Conservation (phyloP, 2,797 vertebrate species). For the Lycodopsis pacificus region DNA sequence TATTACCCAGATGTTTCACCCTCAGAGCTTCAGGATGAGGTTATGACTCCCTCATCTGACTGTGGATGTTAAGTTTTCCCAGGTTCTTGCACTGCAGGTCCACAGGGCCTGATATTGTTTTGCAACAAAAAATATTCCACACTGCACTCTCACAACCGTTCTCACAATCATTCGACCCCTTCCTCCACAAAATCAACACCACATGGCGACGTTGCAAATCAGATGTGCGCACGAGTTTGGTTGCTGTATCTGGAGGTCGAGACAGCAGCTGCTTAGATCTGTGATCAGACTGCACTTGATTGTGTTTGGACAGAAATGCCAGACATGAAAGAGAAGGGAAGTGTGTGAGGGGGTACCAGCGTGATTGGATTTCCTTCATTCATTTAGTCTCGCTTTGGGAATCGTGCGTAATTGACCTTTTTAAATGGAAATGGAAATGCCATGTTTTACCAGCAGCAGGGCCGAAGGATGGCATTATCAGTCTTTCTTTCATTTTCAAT, state of each 20-base stretch:
- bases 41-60: conserved; percentile 10
- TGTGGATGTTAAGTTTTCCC: neutral
- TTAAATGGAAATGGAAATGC: neutral
- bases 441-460: neutral
- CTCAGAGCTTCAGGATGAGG: conserved; percentile 34
- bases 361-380: conserved; percentile 51
- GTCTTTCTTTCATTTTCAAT: neutral
- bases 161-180: conserved; percentile 23
- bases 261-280: conserved; percentile 53
- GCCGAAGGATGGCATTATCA: neutral
- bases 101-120: conserved; percentile 20
- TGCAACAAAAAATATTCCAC: conserved; percentile 26
- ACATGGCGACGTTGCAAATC: conserved; percentile 47
- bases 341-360: neutral
- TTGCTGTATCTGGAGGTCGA: conserved; percentile 40
- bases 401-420: conserved; percentile 1
- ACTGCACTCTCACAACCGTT: conserved; percentile 28
- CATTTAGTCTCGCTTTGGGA: conserved; percentile 13
- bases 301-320: conserved; percentile 44
- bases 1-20: conserved; percentile 19
- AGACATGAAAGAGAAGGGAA: conserved; percentile 40
- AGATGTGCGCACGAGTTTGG: conserved; percentile 26
- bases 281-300: conserved; percentile 41
- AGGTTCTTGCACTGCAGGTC: conserved; percentile 22
- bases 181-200: conserved; percentile 54